Evolutionary conservation across 1,140 invertebrate species (phyloP).

Genomic region (Drosophila cardini): DNA sequence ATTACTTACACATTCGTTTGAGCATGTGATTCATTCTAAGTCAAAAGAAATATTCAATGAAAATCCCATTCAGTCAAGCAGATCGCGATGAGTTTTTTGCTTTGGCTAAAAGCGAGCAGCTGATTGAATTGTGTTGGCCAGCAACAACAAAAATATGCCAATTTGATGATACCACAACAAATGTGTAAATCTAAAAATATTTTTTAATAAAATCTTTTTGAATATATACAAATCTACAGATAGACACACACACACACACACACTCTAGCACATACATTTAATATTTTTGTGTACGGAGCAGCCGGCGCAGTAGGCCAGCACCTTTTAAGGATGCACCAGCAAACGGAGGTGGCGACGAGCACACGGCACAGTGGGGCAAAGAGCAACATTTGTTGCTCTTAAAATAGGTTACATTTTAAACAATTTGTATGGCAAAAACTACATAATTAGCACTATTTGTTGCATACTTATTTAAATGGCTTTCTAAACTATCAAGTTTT

Average conservation of each 20-base stretch:
- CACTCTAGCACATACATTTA: conserved; percentile 9
- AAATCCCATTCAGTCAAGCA: conserved; percentile 62
- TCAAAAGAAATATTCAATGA: conserved; percentile 39
- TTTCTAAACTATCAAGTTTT: no score
- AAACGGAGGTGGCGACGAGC: conserved; percentile 44
- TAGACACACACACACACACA: conserved; percentile 1
- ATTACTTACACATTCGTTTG: neutral
- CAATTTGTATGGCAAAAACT: no score
- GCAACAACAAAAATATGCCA: conserved; percentile 76
- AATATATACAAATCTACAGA: conserved; percentile 32
- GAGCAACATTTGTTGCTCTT: no score
- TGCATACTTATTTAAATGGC: no score
- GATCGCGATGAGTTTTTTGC: conserved; percentile 14
- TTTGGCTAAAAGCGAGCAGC: conserved; percentile 60
- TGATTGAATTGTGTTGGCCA: conserved; percentile 82
- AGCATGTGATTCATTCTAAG: conserved; percentile 3
- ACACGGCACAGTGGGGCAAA: conserved; percentile 25
- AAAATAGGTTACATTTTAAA: no score
- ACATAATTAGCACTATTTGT: no score
- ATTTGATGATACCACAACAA: conserved; percentile 82
- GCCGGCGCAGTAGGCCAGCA: conserved; percentile 66
- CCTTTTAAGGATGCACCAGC: conserved; percentile 79
- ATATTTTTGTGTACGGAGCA: conserved; percentile 43
- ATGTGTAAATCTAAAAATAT: conserved; percentile 79
- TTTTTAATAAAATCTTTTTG: conserved; percentile 65